Conservation (phyloP, 2,113 vertebrate species). For the Sphyrna mokarran region DNA sequence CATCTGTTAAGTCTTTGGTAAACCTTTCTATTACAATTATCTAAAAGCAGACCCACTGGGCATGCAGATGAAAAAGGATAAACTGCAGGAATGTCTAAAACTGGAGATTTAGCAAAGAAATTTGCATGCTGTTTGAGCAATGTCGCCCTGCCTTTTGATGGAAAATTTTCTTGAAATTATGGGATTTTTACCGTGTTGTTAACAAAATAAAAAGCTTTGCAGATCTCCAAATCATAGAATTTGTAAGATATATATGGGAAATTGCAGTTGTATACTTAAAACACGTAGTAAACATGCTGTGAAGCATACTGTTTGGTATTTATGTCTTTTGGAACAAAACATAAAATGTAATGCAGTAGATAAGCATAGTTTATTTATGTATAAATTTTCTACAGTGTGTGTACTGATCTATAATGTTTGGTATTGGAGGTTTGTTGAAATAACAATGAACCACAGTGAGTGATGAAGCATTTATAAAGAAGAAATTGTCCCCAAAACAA, state of each 20-base stretch:
- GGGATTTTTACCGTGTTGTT: neutral
- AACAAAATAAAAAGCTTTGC: neutral
- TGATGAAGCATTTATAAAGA: slow-evolving; percentile 19
- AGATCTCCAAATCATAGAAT: neutral
- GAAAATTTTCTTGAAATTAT: neutral
- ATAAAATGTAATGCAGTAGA: slow-evolving; percentile 11
- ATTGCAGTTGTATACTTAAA: neutral
- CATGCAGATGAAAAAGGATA: slow-evolving; percentile 18
- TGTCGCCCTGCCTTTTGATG: neutral
- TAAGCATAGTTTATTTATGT: slow-evolving; percentile 23
- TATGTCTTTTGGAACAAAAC: neutral
- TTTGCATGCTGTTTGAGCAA: neutral
- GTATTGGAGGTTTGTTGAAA: neutral
- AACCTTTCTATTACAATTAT: slow-evolving; percentile 18
- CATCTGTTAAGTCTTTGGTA: slow-evolving; percentile 13
- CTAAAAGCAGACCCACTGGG: neutral
- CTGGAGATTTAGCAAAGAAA: neutral
- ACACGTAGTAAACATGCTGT: neutral
- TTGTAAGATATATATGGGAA: neutral
- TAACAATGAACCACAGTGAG: neutral
- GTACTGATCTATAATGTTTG: slow-evolving; percentile 28
- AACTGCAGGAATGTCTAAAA: slow-evolving; percentile 18
- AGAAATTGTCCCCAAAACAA: slow-evolving; percentile 29
- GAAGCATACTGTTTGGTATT: neutral
- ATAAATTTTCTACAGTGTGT: neutral